phyloP scores from a whole-genome alignment of 2,888 invertebrate genomes.

The Conistra vaccinii region DNA sequence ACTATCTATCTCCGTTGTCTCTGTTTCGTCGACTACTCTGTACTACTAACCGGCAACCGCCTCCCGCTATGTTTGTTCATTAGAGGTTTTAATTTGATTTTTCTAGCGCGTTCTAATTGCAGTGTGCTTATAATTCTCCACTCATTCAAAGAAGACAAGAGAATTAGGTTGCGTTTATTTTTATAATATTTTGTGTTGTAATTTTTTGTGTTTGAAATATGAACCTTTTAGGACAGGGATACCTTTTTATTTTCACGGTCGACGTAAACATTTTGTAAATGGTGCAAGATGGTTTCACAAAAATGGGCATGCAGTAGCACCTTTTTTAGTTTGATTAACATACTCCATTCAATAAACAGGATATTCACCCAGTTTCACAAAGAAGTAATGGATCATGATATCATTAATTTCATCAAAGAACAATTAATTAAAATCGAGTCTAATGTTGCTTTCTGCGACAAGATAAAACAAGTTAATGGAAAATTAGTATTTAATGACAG shows the following conservation, averaged over 20 bases:
- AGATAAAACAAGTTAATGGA: no score
- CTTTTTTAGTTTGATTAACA: not conserved
- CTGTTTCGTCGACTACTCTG: constrained; percentile 69
- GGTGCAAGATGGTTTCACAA: no score
- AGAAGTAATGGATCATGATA: no score
- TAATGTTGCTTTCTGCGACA: no score
- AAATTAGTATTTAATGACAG: no score
- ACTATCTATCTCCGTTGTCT: constrained; percentile 7
- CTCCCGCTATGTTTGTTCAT: constrained; percentile 86
- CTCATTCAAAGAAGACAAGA: constrained; percentile 78
- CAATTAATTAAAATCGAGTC: no score
- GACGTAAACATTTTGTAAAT: not conserved
- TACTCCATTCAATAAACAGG: no score
- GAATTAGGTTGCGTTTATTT: constrained; percentile 79
- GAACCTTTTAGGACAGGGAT: not conserved
- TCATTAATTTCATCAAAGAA: no score
- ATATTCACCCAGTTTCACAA: no score
- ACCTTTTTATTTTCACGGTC: not conserved
- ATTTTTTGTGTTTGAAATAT: constrained; percentile 35
- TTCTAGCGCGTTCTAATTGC: constrained; percentile 89
- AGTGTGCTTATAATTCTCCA: constrained; percentile 82
- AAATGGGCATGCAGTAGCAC: not conserved
- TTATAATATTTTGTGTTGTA: constrained; percentile 44
- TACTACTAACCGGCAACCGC: constrained; percentile 70
- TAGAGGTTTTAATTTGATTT: constrained; percentile 88